A percentile compares a stretch with the other conserved stretches of the same genome.
Evolutionary conservation across 2,113 vertebrate genomes (phyloP).

Genomic region (Propithecus coquereli): DNA sequence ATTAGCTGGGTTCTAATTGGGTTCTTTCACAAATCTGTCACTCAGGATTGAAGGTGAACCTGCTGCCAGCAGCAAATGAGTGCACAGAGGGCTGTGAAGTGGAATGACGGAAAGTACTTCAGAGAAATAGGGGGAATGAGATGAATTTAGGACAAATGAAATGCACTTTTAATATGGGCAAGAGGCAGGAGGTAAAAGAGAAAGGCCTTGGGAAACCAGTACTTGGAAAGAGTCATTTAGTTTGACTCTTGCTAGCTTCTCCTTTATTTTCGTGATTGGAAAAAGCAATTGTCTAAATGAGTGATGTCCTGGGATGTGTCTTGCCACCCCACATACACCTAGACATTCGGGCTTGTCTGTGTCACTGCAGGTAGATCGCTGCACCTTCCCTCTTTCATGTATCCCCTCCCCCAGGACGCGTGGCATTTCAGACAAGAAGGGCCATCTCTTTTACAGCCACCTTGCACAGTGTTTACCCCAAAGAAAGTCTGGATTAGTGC

Average conservation of each 20-base stretch:
- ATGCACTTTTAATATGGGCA: conserved; percentile 30
- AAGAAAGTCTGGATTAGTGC: not conserved
- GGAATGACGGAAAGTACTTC: conserved; percentile 1
- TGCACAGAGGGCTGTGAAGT: not conserved
- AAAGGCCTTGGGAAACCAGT: not conserved
- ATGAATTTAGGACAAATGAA: conserved; percentile 41
- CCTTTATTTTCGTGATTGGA: not conserved
- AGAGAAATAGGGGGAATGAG: not conserved
- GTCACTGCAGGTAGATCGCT: fast-evolving
- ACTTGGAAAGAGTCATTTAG: not conserved
- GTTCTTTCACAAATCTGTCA: conserved; percentile 48
- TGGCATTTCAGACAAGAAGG: not conserved
- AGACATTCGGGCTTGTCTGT: fast-evolving
- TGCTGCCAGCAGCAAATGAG: not conserved
- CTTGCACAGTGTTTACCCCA: not conserved
- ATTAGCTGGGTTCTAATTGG: conserved; percentile 70
- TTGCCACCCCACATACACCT: not conserved
- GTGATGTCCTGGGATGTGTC: not conserved
- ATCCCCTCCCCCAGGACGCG: fast-evolving
- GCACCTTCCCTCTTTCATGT: not conserved
- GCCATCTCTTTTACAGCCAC: not conserved
- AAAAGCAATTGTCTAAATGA: not conserved
- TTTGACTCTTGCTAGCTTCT: not conserved
- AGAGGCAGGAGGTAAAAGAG: not conserved
- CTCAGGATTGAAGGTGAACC: conserved; percentile 51